Conservation (phyloP, 2,797 vertebrate genomes). For the Phalanger gymnotis region DNA sequence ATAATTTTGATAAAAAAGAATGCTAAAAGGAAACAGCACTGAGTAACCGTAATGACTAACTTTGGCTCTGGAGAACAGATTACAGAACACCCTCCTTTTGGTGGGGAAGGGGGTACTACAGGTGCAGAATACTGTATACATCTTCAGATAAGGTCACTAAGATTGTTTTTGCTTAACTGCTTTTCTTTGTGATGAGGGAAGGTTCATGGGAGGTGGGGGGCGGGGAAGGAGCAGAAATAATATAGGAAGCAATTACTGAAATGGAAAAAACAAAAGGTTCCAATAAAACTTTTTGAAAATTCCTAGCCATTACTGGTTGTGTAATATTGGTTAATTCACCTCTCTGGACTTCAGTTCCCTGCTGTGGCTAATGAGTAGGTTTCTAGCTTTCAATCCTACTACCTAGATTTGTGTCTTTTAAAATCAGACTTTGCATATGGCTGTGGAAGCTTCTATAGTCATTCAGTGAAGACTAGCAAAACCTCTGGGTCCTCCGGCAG, state of each 20-base stretch:
- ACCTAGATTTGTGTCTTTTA: not conserved
- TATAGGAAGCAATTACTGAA: not conserved
- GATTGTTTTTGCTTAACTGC: not conserved
- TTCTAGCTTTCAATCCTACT: not conserved
- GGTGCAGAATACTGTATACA: not conserved
- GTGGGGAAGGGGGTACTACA: not conserved
- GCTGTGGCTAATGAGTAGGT: not conserved
- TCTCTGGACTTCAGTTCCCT: not conserved
- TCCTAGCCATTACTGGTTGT: not conserved
- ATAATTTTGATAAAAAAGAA: not conserved
- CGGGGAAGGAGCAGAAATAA: not conserved
- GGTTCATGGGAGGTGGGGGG: not conserved
- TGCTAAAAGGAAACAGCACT: not conserved
- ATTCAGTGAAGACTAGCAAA: not conserved
- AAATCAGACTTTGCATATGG: not conserved
- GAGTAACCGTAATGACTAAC: not conserved
- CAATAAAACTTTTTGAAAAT: not conserved
- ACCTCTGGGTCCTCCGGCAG: not conserved
- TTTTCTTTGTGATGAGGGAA: not conserved
- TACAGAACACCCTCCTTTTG: not conserved
- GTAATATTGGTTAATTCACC: not conserved
- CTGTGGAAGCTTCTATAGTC: not conserved
- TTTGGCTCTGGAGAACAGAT: not conserved
- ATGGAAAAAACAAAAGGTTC: not conserved
- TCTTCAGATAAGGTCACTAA: not conserved